Percentiles rank a stretch among this genome's conserved stretches.
phyloP scores from a whole-genome alignment of 2,888 invertebrate genomes.

The Elmis aenea region DNA sequence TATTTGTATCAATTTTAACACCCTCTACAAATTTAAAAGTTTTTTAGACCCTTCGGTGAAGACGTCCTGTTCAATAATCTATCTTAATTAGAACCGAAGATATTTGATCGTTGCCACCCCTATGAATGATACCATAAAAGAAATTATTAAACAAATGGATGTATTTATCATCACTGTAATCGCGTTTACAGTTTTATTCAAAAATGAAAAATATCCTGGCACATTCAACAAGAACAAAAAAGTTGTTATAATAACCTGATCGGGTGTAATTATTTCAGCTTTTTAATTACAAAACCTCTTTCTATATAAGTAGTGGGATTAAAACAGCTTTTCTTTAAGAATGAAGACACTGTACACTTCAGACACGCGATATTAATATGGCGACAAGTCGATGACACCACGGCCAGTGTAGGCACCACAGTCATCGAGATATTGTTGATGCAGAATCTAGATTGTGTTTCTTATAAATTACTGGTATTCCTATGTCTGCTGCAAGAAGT shows the following conservation, averaged over 20 bases:
- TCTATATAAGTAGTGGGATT: constrained; percentile 37
- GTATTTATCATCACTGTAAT: too few species aligned
- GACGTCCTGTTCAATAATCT: too few species aligned
- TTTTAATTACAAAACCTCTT: constrained; percentile 34
- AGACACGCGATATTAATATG: constrained; percentile 45
- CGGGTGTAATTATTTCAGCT: constrained; percentile 32
- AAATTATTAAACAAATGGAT: too few species aligned
- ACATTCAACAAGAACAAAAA: background rate
- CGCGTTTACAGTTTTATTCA: background rate
- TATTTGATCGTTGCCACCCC: too few species aligned
- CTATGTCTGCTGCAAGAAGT: constrained; percentile 38
- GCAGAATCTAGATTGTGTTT: constrained; percentile 42
- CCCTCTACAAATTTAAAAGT: too few species aligned
- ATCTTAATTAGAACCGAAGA: too few species aligned
- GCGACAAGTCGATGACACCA: constrained; percentile 46
- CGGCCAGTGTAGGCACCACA: constrained; percentile 41
- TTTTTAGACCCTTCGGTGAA: too few species aligned
- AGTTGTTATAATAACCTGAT: constrained; percentile 23
- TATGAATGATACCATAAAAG: too few species aligned
- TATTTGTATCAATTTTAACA: too few species aligned
- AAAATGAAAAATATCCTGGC: background rate
- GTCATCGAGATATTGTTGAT: constrained; percentile 44
- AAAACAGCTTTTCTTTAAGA: constrained; percentile 39
- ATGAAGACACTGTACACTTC: constrained; percentile 39
- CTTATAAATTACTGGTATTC: constrained; percentile 45